Percentiles rank a stretch among this genome's conserved stretches.
Evolutionary conservation across 2,113 vertebrate genomes (phyloP).

Genomic region (Labeo catla): DNA sequence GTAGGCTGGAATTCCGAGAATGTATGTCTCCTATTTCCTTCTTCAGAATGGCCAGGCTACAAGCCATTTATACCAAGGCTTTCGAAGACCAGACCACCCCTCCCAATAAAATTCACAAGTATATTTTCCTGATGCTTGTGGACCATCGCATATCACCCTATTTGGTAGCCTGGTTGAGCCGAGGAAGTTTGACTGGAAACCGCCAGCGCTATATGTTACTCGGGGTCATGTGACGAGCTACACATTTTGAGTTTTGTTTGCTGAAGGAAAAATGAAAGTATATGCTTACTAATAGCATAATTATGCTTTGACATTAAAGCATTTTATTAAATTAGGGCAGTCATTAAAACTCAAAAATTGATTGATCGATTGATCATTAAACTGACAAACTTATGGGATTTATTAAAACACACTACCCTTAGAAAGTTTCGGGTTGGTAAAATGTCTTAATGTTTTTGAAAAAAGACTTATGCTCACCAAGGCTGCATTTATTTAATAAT

Average conservation of each 20-base stretch:
- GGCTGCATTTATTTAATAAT: background rate
- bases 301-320: background rate
- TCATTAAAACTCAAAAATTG: too few species aligned
- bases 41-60: constrained; percentile 17
- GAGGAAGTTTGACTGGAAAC: background rate
- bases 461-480: background rate
- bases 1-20: constrained; percentile 31
- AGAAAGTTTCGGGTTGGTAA: background rate
- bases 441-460: too few species aligned
- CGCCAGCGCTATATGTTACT: background rate
- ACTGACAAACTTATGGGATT: too few species aligned
- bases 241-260: background rate
- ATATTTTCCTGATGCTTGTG: background rate
- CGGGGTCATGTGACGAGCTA: background rate
- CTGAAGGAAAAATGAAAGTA: background rate
- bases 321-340: too few species aligned
- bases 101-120: background rate
- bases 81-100: background rate
- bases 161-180: background rate
- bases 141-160: background rate
- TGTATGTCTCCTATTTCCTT: constrained; percentile 36
- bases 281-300: background rate
- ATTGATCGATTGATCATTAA: too few species aligned
- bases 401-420: too few species aligned
- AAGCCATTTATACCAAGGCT: constrained; percentile 12